Evolutionary conservation across 2,797 vertebrate genomes (phyloP).

Genomic region (Naso thynnoides): DNA sequence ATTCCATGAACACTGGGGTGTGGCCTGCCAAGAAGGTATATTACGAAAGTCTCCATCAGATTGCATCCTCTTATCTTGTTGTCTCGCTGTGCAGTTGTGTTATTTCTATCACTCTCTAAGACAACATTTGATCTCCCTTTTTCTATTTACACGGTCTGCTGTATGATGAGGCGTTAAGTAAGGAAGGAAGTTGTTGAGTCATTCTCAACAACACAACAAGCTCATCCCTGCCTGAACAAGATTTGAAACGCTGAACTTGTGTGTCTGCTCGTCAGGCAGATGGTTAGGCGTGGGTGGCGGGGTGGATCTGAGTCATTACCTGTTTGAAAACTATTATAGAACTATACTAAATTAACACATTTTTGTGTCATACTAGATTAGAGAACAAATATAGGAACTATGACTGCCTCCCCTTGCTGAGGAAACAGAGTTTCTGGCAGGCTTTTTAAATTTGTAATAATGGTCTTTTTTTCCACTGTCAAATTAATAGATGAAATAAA

Average conservation of each 20-base stretch:
- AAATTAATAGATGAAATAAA: constrained; percentile 27
- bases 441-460: not conserved
- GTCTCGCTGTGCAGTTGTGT: constrained; percentile 20
- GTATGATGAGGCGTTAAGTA: constrained; percentile 63
- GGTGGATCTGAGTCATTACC: constrained; percentile 33
- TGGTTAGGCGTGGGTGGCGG: constrained; percentile 22
- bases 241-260: constrained; percentile 52
- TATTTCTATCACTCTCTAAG: constrained; percentile 22
- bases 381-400: constrained; percentile 11
- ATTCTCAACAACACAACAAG: constrained; percentile 57
- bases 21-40: constrained; percentile 67
- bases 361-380: constrained; percentile 12
- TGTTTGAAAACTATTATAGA: constrained; percentile 31
- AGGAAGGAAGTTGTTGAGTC: constrained; percentile 84
- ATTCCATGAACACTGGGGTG: constrained; percentile 65
- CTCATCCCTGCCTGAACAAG: constrained; percentile 70
- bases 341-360: constrained; percentile 1
- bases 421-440: not conserved
- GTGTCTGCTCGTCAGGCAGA: constrained; percentile 37
- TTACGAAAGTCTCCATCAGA: constrained; percentile 43
- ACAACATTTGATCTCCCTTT: constrained; percentile 30
- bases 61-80: constrained; percentile 31
- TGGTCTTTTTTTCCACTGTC: not conserved
- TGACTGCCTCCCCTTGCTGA: not conserved
- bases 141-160: constrained; percentile 14